Evolutionary conservation across 2,113 vertebrate genomes (phyloP).

Genomic region (Gnathonemus echidnorhynchus): DNA sequence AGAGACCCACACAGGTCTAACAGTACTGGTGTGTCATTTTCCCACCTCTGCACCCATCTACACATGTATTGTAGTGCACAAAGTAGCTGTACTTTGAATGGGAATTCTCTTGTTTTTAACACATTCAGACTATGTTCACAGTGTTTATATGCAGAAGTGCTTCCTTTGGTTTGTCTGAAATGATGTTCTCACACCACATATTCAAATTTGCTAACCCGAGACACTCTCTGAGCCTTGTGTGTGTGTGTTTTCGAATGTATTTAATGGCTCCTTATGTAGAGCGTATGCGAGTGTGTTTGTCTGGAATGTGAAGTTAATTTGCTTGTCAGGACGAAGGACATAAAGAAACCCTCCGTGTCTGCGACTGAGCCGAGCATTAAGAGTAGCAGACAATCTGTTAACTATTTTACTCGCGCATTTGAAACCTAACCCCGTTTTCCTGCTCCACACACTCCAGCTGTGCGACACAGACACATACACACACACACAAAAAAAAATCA

Average conservation of each 20-base stretch:
- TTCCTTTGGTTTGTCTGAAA: not conserved
- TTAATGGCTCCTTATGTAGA: not conserved
- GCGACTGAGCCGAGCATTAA: conserved; percentile 16
- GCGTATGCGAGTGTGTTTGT: not conserved
- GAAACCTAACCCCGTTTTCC: conserved; percentile 52
- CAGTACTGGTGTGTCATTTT: not conserved
- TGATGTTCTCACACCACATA: not conserved
- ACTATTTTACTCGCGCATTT: conserved; percentile 53
- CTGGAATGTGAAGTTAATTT: not conserved
- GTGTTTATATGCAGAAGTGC: not conserved
- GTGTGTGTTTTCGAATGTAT: conserved; percentile 11
- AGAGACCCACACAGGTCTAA: not conserved
- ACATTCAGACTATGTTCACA: not conserved
- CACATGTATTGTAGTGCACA: not conserved
- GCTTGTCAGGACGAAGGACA: not conserved
- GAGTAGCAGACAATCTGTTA: conserved; percentile 48
- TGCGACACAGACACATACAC: not conserved
- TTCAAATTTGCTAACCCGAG: not conserved
- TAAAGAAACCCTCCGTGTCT: not conserved
- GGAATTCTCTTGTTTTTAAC: not conserved
- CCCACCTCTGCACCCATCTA: not conserved
- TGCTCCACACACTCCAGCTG: conserved; percentile 19
- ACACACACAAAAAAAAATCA: conserved; percentile 15
- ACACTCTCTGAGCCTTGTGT: not conserved
- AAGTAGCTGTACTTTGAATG: not conserved